These are phyloP conservation scores for Whitmania pigra DNA, from an alignment of 1,140 invertebrate genomes.

Conservation along the genomic window DNA sequence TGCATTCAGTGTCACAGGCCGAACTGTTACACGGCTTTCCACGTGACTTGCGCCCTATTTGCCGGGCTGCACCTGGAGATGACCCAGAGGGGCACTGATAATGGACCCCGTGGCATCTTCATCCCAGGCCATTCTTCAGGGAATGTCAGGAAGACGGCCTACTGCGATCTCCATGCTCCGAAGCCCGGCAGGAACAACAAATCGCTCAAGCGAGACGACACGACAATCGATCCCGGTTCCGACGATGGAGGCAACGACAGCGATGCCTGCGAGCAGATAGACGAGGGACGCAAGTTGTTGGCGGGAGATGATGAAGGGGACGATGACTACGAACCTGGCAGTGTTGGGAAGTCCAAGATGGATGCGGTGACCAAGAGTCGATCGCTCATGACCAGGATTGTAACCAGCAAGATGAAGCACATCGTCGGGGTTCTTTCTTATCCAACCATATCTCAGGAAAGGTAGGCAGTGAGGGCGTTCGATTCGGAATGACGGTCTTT, in stretches of 20 bases:
- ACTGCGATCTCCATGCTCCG: conserved; percentile 84
- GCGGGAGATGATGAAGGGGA: conserved; percentile 57
- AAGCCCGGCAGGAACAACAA: conserved; percentile 34
- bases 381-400: conserved; percentile 58
- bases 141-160: conserved; percentile 51
- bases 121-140: conserved; percentile 17
- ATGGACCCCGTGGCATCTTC: conserved; percentile 24
- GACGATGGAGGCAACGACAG: conserved; percentile 15
- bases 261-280: conserved; percentile 2
- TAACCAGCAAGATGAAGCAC: conserved; percentile 16
- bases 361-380: conserved; percentile 86
- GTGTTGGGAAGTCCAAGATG: conserved; percentile 75
- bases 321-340: conserved; percentile 61
- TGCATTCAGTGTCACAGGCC: conserved; percentile 98
- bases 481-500: no score
- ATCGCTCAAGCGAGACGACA: not conserved
- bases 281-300: conserved; percentile 33
- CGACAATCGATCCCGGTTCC: not conserved
- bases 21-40: conserved; percentile 62
- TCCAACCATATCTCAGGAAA: not conserved
- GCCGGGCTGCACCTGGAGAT: conserved; percentile 90
- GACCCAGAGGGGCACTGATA: conserved; percentile 51
- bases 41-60: conserved; percentile 95
- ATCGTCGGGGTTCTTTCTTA: conserved; percentile 17
- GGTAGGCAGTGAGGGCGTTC: not conserved